phyloP scores from a whole-genome alignment of 2,888 invertebrate genomes.

The Deilephila elpenor region DNA sequence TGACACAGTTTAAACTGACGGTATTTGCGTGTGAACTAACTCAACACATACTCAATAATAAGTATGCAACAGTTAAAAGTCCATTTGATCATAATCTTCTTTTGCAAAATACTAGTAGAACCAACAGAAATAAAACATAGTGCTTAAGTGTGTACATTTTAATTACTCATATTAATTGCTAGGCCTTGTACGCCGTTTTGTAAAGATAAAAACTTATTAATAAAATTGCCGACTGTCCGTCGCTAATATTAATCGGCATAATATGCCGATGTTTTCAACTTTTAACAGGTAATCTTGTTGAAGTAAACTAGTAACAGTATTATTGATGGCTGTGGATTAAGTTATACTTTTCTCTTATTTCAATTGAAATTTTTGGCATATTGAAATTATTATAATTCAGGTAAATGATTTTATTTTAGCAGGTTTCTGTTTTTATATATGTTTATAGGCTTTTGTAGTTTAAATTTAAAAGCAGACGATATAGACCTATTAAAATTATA shows the following conservation, averaged over 20 bases:
- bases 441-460: too few species aligned
- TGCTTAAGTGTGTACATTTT: slow-evolving; percentile 15
- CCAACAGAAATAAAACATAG: background rate
- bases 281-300: background rate
- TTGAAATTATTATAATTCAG: too few species aligned
- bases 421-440: too few species aligned
- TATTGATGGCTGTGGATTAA: background rate
- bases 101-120: background rate
- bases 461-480: too few species aligned
- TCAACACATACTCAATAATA: background rate
- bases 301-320: background rate
- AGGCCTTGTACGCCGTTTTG: slow-evolving; percentile 14
- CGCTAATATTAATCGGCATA: slow-evolving; percentile 34
- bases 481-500: too few species aligned
- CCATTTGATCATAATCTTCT: slow-evolving; percentile 3
- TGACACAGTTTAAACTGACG: background rate
- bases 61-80: background rate
- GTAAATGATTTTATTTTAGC: too few species aligned
- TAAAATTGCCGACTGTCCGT: slow-evolving; percentile 38
- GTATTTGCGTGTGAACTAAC: background rate
- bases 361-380: background rate
- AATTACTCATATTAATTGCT: slow-evolving; percentile 25
- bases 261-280: background rate
- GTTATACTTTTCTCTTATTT: background rate
- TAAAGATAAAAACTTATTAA: slow-evolving; percentile 25